A percentile compares a stretch with the other conserved stretches of the same genome.
Evolutionary conservation across 2,888 invertebrate species (phyloP).

Genomic region (Cylloceria caligata): DNA sequence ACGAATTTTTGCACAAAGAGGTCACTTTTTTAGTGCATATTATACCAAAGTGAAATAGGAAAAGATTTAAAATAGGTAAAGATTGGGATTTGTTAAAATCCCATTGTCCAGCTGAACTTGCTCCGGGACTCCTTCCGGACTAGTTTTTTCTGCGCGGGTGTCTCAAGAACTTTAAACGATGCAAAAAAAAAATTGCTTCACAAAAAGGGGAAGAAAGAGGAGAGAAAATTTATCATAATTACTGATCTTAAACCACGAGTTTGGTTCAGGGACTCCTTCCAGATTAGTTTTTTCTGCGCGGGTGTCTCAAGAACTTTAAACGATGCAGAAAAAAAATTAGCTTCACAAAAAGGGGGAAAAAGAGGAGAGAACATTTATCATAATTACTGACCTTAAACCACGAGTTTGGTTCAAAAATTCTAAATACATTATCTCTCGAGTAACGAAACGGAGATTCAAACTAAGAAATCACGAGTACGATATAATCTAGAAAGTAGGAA

Average conservation of each 20-base stretch:
- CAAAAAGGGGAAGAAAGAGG: slow-evolving; percentile 13
- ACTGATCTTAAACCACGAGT: slow-evolving; percentile 36
- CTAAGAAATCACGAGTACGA: too few relatives aligned
- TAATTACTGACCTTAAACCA: slow-evolving; percentile 39
- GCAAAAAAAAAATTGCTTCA: neutral
- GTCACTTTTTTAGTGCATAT: too few relatives aligned
- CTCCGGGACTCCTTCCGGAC: too few relatives aligned
- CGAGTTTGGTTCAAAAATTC: slow-evolving; percentile 20
- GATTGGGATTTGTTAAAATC: too few relatives aligned
- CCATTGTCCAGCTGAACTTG: too few relatives aligned
- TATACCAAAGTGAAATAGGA: too few relatives aligned
- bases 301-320: neutral
- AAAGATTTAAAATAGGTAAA: too few relatives aligned
- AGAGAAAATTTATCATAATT: slow-evolving; percentile 14
- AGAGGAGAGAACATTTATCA: slow-evolving; percentile 24
- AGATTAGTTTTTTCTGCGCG: too few relatives aligned
- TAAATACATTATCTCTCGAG: slow-evolving; percentile 35
- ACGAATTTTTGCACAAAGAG: neutral
- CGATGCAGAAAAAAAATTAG: neutral
- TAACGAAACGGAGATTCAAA: slow-evolving; percentile 43
- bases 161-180: too few relatives aligned
- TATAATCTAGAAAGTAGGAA: too few relatives aligned
- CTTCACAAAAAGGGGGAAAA: neutral
- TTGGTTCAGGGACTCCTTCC: slow-evolving; percentile 27
- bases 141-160: too few relatives aligned